Percentiles rank a stretch among this genome's conserved stretches.
These are phyloP conservation scores for Thaleichthys pacificus DNA, from an alignment of 2,797 vertebrate genomes.

Conservation along the genomic window DNA sequence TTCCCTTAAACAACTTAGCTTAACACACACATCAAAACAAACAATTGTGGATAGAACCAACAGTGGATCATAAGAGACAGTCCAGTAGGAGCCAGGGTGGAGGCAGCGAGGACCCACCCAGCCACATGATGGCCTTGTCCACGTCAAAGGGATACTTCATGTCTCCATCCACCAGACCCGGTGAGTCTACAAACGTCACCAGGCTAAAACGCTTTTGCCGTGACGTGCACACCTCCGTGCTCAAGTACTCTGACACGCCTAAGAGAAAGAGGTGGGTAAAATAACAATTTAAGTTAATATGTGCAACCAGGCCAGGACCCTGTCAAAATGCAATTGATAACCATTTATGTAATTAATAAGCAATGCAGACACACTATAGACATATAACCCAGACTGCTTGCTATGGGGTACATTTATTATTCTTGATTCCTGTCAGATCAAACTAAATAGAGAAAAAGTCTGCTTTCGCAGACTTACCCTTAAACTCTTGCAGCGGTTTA, in stretches of 20 bases:
- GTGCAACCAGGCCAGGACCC: not conserved
- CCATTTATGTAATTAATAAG: too few species aligned
- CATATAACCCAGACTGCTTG: too few species aligned
- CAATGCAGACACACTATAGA: too few species aligned
- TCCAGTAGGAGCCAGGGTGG: not conserved
- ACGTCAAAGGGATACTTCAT: constrained; percentile 92
- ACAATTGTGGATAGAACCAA: too few species aligned
- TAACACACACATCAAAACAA: constrained; percentile 6
- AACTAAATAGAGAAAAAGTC: not conserved
- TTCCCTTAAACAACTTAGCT: not conserved
- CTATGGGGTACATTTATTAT: too few species aligned
- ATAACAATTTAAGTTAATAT: not conserved
- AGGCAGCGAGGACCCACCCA: constrained; percentile 68
- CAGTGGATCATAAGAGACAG: not conserved
- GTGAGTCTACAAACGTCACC: constrained; percentile 84
- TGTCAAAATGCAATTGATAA: too few species aligned
- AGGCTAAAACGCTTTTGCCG: constrained; percentile 85
- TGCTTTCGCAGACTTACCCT: constrained; percentile 69
- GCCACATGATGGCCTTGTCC: constrained; percentile 80
- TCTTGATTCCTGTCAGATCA: too few species aligned
- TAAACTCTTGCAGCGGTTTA: constrained; percentile 81
- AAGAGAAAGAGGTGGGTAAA: not conserved
- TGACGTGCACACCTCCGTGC: constrained; percentile 85
- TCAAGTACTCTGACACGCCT: constrained; percentile 83
- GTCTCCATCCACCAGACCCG: constrained; percentile 84